Evolutionary conservation across 2,888 invertebrate species (phyloP).

Genomic region (Julus scandinavius): DNA sequence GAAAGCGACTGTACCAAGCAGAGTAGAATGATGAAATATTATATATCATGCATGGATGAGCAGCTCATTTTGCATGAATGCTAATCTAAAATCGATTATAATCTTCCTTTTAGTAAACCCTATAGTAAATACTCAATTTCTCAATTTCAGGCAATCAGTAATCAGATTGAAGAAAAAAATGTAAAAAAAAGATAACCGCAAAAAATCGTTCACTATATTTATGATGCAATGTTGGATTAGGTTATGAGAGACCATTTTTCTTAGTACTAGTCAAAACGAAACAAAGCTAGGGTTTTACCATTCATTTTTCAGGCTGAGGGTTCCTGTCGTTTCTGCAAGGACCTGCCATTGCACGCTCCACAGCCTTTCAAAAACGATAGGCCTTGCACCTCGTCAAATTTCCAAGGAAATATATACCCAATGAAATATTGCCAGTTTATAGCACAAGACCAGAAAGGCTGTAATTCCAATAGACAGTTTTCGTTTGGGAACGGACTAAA

Average conservation of each 20-base stretch:
- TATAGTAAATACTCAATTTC: constrained; percentile 31
- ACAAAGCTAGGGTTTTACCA: background rate
- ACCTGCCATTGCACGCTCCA: constrained; percentile 13
- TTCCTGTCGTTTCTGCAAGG: background rate
- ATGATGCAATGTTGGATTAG: background rate
- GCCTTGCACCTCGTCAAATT: constrained; percentile 36
- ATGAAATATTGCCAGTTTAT: constrained; percentile 32
- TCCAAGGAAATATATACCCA: constrained; percentile 8
- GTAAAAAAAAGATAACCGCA: background rate
- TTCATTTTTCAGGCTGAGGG: constrained; percentile 36
- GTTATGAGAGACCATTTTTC: constrained; percentile 37
- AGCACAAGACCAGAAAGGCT: constrained; percentile 18
- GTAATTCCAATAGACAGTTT: constrained; percentile 24
- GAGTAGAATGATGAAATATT: background rate
- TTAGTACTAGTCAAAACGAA: background rate
- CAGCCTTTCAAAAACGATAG: background rate
- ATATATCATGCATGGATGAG: background rate
- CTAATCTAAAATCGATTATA: constrained; percentile 24
- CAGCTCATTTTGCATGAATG: background rate
- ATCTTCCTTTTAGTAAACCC: background rate
- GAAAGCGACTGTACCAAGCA: background rate
- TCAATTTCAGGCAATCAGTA: constrained; percentile 28
- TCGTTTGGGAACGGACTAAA: background rate
- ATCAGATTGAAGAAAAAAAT: background rate
- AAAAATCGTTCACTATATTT: background rate